phyloP scores from a whole-genome alignment of 2,888 invertebrate species.

The Lepidocyrtinus sp. region DNA sequence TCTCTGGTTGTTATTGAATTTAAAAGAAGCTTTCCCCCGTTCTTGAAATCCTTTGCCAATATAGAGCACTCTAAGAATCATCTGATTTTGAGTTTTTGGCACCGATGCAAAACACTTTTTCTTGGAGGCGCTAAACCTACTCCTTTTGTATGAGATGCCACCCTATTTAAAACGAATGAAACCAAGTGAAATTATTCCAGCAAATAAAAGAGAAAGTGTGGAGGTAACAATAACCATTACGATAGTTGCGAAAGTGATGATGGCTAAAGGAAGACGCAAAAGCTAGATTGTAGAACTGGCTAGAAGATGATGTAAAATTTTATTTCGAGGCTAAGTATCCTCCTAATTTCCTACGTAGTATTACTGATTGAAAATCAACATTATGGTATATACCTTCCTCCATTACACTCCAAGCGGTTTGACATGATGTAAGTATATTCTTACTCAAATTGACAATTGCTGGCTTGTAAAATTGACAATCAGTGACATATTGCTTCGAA shows the following conservation, averaged over 20 bases:
- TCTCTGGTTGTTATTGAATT: no score
- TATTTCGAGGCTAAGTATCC: no score
- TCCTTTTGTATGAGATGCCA: no score
- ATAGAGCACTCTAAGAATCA: neutral
- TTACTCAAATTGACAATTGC: no score
- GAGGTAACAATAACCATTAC: conserved; percentile 9
- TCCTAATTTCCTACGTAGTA: no score
- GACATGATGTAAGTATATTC: no score
- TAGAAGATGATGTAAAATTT: conserved; percentile 44
- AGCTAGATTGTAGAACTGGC: conserved; percentile 20
- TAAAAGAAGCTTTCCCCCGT: neutral
- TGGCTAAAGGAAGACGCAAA: neutral
- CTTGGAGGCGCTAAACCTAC: no score
- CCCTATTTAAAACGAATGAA: neutral
- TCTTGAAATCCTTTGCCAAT: neutral
- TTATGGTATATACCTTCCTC: no score
- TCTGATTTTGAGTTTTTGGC: neutral
- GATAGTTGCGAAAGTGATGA: neutral
- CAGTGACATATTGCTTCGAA: no score
- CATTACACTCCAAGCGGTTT: no score
- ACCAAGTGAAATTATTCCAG: neutral
- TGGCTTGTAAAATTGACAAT: no score
- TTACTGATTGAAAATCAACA: no score
- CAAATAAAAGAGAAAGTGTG: neutral
- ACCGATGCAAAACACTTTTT: neutral